A percentile compares a stretch with the other conserved stretches of the same genome.
Conservation (phyloP, 1,140 invertebrate genomes). For the honey bee (Apis mellifera) region Amel_HAv3.1 CM009944.2:1652001-1652500, state of each 20-base stretch:
- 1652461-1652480: no score
- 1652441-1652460: not conserved
- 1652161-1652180: constrained; percentile 14
- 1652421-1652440: not conserved
- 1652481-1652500: not conserved
- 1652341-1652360: not conserved
- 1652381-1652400: not conserved
- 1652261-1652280: not conserved
- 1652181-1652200: not conserved
- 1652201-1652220: constrained; percentile 2
- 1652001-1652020: no score
- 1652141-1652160: not conserved
- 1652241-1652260: constrained; percentile 38
- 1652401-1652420: not conserved
- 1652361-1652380: not conserved
- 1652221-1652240: constrained; percentile 1
- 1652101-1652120: no score
- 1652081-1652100: no score
- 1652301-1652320: constrained; percentile 27
- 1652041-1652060: no score
- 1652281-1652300: constrained; percentile 9
- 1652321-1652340: constrained; percentile 26
- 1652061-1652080: no score
- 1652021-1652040: no score
- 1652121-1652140: not conserved